Evolutionary conservation across 2,888 invertebrate genomes (phyloP), one percentile per base, ranked within the genome.

Genomic region (Agonum fuliginosum): DNA sequence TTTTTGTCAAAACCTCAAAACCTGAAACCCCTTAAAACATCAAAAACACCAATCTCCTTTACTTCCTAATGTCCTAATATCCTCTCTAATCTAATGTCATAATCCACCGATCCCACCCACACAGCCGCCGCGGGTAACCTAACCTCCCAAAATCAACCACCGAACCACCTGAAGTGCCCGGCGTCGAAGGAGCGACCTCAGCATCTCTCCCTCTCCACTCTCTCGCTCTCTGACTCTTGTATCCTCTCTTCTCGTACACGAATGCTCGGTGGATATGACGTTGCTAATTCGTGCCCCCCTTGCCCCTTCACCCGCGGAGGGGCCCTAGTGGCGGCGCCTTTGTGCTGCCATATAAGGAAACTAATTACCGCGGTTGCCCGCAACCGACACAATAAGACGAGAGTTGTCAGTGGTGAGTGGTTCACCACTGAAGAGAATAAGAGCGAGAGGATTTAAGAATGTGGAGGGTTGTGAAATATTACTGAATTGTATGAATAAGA

Each of bases 311-410:
- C 34, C 17, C 4, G 48, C 24, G 2, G 51, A 14, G 71, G 27
- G 20, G 46, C 27, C 51, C 19, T 10, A 19, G 85, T 85, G 85
- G 85, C 86, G 86, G 86, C 80, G 76, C 83, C 86, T 86, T 86
- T 86, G 85, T 84, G 83, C 79, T 82, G 81, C 86, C 86, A 83
- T 86, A 86, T 86, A 86, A 82, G 86, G 86, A 82, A 85, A 85
- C 85, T 86, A 86, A 86, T 86, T 86, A 87, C 85, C 85, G 83
- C 82, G 80, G 82, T 83, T 83, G 83, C 83, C 83, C 82, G 83
- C 84, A 83, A 84, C 85, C 84, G 83, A 83, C 83, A 84, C 84
- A 83, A 85, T 82, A 83, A 83, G 83, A 83, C 82, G 83, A 83
- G 43, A 43, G 69, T 43, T n/a, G n/a, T n/a, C n/a, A n/a, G n/a